phyloP scores from a whole-genome alignment of 1,140 invertebrate genomes.

The Lasioglossum albipes region DNA sequence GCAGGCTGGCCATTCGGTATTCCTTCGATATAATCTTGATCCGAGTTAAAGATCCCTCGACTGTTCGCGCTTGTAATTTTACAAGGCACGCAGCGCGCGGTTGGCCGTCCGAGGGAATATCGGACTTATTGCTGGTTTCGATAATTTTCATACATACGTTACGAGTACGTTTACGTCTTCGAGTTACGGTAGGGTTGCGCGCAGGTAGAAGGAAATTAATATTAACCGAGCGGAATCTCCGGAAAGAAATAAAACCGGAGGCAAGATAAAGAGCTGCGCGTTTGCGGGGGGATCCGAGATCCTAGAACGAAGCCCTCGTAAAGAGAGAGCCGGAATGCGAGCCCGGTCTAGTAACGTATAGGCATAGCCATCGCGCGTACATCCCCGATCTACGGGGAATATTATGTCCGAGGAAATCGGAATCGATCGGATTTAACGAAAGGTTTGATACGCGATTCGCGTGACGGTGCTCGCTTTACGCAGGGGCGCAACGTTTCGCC shows the following conservation, averaged over 20 bases:
- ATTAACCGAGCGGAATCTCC: slow-evolving; percentile 22
- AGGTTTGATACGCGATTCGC: slow-evolving; percentile 24
- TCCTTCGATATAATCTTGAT: slow-evolving; percentile 41
- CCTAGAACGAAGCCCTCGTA: slow-evolving; percentile 35
- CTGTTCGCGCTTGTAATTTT: slow-evolving; percentile 44
- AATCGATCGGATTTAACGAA: slow-evolving; percentile 45
- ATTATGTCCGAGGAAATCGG: slow-evolving; percentile 38
- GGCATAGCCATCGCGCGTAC: neutral
- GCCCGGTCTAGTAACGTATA: neutral
- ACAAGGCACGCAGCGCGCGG: neutral
- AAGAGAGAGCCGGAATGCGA: slow-evolving; percentile 23
- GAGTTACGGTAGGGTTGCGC: slow-evolving; percentile 7
- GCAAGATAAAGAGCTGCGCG: slow-evolving; percentile 1
- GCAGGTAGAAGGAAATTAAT: slow-evolving; percentile 36
- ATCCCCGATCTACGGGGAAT: slow-evolving; percentile 9
- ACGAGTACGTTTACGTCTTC: slow-evolving; percentile 22
- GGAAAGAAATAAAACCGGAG: slow-evolving; percentile 31
- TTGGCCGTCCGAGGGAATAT: neutral
- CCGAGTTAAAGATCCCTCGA: slow-evolving; percentile 27
- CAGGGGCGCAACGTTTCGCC: neutral
- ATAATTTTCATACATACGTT: slow-evolving; percentile 25
- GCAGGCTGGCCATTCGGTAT: slow-evolving; percentile 2
- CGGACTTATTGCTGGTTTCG: slow-evolving; percentile 18
- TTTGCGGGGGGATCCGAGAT: slow-evolving; percentile 17
- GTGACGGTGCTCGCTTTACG: slow-evolving; percentile 29